Base-by-base conservation (phyloP, 64 coral and sea anemone genomes). In the Hydrozoanthus tunicans region DNA sequence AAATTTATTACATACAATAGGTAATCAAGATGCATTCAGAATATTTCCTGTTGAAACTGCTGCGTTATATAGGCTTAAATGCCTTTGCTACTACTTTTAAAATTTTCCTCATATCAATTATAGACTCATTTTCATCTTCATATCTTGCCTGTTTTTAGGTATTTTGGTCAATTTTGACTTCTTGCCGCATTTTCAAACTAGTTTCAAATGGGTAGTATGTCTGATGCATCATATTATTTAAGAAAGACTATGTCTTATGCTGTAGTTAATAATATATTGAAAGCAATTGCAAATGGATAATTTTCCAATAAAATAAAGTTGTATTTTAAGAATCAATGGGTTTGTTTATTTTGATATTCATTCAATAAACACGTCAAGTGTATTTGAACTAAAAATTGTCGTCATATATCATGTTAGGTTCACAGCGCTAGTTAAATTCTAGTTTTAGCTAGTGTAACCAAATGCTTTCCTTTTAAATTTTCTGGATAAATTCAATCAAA, bases 281-380 rank as follows among this genome's bases (percentile, higher is more conserved):
- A 88, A 74, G 67, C 84, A 88, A 74, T 76, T 26, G 53, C 5
- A 53, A 56, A 61, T 88, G 68, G 7, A 88, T 88, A 88, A 88
- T 88, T 88, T 88, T 62, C 25, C 56, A 88, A 88, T 88, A 74
- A 88, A 88, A 74, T 88, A 56, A 70, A 88, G 69, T 88, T 88
- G 84, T 88, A 88, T 88, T 88, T 88, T 88, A 88, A 56, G 56
- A 51, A 59, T 8, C 60, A 70, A 57, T 70, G 8, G 9, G 14
- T 53, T 65, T 86, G 63, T 85, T 85, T 70, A 6, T 70, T 54
- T n/a, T 58, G 56, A 13, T 80, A 15, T 11, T 10, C 56, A 58
- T 6, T 80, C 7, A 60, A 3, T 3, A 59, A 17, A 20, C 20
- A 20, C 20, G 20, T 20, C 20, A 20, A 20, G 20, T 20, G 20